A percentile compares a stretch with the other conserved stretches of the same genome.
phyloP scores from a whole-genome alignment of 2,113 vertebrate genomes.

The human region DNA sequence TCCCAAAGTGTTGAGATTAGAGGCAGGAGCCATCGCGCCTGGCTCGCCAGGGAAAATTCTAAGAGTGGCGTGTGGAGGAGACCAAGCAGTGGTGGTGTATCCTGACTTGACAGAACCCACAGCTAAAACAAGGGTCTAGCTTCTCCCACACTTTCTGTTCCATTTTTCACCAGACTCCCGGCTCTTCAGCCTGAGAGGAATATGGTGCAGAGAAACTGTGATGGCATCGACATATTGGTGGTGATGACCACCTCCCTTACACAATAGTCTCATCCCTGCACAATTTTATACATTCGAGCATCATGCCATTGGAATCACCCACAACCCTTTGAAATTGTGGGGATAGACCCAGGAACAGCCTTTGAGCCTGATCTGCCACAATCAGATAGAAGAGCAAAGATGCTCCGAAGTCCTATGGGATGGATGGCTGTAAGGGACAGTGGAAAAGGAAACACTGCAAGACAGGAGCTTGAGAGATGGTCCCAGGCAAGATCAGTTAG shows the following conservation, averaged over 20 bases:
- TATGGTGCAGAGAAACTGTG: not conserved
- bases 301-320: not conserved
- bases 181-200: not conserved
- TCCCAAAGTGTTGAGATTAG: no score
- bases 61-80: not conserved
- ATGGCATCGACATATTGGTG: not conserved
- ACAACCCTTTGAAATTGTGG: not conserved
- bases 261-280: not conserved
- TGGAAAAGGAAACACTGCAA: not conserved
- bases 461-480: no score
- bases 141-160: not conserved
- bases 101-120: not conserved
- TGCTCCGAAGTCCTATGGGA: not conserved
- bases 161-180: not conserved
- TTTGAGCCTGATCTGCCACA: not conserved
- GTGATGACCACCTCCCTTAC: not conserved
- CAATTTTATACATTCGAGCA: not conserved
- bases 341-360: not conserved
- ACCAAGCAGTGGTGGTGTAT: not conserved
- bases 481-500: not conserved
- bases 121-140: not conserved
- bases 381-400: not conserved
- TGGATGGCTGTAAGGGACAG: not conserved
- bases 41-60: not conserved
- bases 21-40: no score